These are phyloP conservation scores for Oophaga pumilio DNA, from an alignment of 2,113 vertebrate species.

Conservation along the genomic window DNA sequence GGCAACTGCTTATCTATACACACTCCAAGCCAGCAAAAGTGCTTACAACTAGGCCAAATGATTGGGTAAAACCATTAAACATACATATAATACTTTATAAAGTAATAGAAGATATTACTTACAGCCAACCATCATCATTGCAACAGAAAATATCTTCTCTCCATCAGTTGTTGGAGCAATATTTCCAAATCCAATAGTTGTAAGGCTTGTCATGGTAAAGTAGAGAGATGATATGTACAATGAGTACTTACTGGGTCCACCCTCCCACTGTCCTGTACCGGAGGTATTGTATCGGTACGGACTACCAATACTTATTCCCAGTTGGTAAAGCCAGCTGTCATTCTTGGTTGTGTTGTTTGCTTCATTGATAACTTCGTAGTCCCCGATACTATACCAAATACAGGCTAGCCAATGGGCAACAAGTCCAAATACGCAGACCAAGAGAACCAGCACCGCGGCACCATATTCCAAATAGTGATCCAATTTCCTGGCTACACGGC, in stretches of 20 bases:
- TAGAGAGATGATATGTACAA: conserved; percentile 97
- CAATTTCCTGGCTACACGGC: conserved; percentile 92
- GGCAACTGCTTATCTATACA: neutral
- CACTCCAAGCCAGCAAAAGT: neutral
- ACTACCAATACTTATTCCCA: conserved; percentile 91
- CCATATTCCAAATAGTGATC: conserved; percentile 97
- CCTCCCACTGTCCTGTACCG: conserved; percentile 91
- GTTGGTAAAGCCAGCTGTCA: conserved; percentile 96
- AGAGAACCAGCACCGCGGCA: conserved; percentile 89
- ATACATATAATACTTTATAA: neutral
- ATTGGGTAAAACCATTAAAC: neutral
- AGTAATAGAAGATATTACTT: conserved; percentile 70
- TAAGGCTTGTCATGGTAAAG: conserved; percentile 99
- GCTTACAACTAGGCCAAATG: neutral
- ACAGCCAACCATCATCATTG: conserved; percentile 99
- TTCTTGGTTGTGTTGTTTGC: conserved; percentile 91
- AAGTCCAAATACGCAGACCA: conserved; percentile 95
- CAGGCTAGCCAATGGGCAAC: conserved; percentile 98
- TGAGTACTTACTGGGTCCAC: conserved; percentile 93
- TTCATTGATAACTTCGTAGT: conserved; percentile 95
- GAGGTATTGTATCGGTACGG: conserved; percentile 92
- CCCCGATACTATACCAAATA: conserved; percentile 98
- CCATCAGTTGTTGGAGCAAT: conserved; percentile 94
- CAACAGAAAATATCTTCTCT: conserved; percentile 98
- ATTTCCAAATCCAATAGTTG: conserved; percentile 97